A percentile compares a stretch with the other conserved stretches of the same genome.
Evolutionary conservation across 2,113 vertebrate genomes (phyloP).

Genomic region (Vidua macroura): DNA sequence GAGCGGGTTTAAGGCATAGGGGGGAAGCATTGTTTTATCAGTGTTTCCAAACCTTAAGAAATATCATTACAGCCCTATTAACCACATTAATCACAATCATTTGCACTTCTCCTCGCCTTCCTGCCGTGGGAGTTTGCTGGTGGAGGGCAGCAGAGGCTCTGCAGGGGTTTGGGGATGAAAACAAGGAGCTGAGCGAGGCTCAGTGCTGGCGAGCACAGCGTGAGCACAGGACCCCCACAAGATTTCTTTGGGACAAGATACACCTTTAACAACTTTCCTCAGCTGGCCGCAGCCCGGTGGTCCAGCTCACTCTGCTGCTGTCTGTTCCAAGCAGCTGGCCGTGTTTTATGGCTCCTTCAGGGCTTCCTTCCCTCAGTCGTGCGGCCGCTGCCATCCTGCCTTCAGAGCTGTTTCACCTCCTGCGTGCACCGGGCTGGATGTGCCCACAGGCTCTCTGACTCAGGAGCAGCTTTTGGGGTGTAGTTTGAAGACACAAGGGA

Average conservation of each 20-base stretch:
- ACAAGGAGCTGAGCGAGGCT: fast-evolving
- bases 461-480: background rate
- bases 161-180: background rate
- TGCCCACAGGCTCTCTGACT: background rate
- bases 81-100: fast-evolving
- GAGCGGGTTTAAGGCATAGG: fast-evolving
- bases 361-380: fast-evolving
- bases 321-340: background rate
- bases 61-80: background rate
- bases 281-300: fast-evolving
- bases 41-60: background rate
- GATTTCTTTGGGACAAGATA: fast-evolving
- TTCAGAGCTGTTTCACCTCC: background rate
- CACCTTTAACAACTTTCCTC: background rate
- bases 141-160: fast-evolving
- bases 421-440: fast-evolving
- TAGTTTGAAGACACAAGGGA: background rate
- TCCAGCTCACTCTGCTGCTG: background rate
- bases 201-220: background rate
- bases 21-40: background rate
- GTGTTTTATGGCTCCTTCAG: background rate
- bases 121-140: fast-evolving
- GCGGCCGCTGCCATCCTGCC: fast-evolving
- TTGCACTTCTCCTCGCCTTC: background rate
- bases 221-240: background rate